Percentiles rank a stretch among this genome's conserved stretches.
These are phyloP conservation scores for Trinorchestia longiramus DNA, from an alignment of 1,140 invertebrate genomes.

Conservation along the genomic window DNA sequence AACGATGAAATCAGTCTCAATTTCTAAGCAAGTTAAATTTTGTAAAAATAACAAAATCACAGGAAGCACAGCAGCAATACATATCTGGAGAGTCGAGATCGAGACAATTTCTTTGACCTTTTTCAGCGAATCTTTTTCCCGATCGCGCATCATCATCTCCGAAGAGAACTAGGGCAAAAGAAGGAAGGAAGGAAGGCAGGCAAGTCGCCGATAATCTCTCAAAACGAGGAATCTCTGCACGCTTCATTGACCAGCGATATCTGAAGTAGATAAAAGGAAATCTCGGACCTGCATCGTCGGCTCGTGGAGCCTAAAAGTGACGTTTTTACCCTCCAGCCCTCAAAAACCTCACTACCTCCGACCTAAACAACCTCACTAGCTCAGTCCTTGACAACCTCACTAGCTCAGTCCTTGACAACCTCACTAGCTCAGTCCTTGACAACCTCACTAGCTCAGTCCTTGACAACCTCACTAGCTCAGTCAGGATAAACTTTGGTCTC, in stretches of 20 bases:
- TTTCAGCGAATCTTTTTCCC: neutral
- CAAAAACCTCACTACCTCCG: no score
- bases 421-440: neutral
- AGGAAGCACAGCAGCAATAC: neutral
- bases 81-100: neutral
- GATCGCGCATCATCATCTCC: neutral
- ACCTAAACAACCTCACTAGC: neutral
- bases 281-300: neutral
- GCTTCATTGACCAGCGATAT: constrained; percentile 48
- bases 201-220: constrained; percentile 45
- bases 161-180: neutral
- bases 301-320: constrained; percentile 20
- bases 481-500: neutral
- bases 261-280: constrained; percentile 47
- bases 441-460: neutral
- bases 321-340: constrained; percentile 1
- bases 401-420: neutral
- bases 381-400: neutral
- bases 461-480: no score
- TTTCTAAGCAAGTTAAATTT: neutral
- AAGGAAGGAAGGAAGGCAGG: neutral
- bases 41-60: neutral
- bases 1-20: no score
- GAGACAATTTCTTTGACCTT: neutral
- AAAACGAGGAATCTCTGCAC: constrained; percentile 46